Evolutionary conservation across 2,888 invertebrate genomes (phyloP).

Genomic region (Notodonta dromedarius): DNA sequence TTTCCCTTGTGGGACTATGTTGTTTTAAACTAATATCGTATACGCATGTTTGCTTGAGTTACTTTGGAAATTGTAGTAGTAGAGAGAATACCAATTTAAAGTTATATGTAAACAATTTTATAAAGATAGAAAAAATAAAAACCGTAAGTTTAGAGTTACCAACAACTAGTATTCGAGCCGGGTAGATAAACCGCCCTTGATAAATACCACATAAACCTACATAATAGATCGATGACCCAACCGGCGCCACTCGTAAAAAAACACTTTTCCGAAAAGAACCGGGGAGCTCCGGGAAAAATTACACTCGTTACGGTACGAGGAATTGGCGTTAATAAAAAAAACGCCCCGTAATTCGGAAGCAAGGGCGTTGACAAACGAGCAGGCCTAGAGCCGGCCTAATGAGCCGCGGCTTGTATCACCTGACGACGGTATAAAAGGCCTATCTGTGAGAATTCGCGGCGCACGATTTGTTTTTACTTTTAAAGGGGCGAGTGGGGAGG

Average conservation of each 20-base stretch:
- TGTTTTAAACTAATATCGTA: conserved; percentile 2
- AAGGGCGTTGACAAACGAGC: conserved; percentile 75
- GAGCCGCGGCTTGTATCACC: conserved; percentile 69
- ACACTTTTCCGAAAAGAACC: conserved; percentile 38
- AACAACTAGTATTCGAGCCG: neutral
- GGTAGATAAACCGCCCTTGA: neutral
- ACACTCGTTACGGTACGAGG: conserved; percentile 69
- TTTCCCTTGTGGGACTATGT: conserved; percentile 2
- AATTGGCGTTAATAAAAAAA: conserved; percentile 79
- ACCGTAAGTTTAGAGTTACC: too few species aligned
- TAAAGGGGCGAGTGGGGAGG: conserved; percentile 14
- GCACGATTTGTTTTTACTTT: conserved; percentile 49
- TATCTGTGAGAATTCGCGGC: conserved; percentile 46
- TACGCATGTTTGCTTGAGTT: neutral
- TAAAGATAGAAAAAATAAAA: too few species aligned
- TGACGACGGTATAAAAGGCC: conserved; percentile 60
- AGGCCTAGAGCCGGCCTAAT: conserved; percentile 64
- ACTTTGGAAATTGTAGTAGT: too few species aligned
- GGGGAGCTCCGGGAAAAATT: conserved; percentile 57
- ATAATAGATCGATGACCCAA: conserved; percentile 42
- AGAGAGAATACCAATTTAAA: too few species aligned
- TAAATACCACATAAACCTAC: neutral
- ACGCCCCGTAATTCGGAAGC: conserved; percentile 58
- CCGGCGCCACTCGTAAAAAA: conserved; percentile 43
- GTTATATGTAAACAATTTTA: too few species aligned